A percentile compares a stretch with the other conserved stretches of the same genome.
Conservation (phyloP, 2,797 vertebrate genomes). For the Gouania willdenowi region DNA sequence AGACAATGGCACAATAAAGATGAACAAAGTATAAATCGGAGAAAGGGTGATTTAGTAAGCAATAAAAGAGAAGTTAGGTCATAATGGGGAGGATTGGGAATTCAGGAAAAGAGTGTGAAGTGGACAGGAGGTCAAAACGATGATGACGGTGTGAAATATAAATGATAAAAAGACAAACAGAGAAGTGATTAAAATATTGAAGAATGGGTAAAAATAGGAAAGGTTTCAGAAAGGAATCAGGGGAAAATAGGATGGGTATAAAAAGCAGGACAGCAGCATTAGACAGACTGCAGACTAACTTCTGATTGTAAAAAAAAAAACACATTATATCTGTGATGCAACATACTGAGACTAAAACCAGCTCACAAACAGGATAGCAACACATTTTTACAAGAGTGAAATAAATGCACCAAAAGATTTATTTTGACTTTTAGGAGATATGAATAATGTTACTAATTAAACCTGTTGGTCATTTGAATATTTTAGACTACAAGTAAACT, state of each 20-base stretch:
- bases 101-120: background rate
- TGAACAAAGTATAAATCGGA: background rate
- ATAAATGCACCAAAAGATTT: too few species aligned
- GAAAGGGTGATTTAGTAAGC: background rate
- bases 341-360: too few species aligned
- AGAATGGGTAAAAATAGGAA: background rate
- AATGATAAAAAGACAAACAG: background rate
- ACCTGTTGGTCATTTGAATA: too few species aligned
- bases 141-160: too few species aligned
- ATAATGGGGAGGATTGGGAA: background rate
- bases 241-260: background rate
- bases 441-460: too few species aligned
- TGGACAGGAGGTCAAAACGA: too few species aligned
- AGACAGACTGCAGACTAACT: conserved; percentile 36
- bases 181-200: background rate
- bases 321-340: conserved; percentile 61
- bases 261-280: conserved; percentile 58
- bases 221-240: background rate
- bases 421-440: too few species aligned
- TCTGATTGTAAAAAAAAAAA: conserved; percentile 13
- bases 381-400: too few species aligned
- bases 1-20: background rate
- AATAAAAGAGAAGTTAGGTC: fast-evolving
- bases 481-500: too few species aligned
- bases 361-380: too few species aligned